These are phyloP conservation scores for Lordiphosa andalusiaca DNA, from an alignment of 2,888 invertebrate species.

Conservation along the genomic window DNA sequence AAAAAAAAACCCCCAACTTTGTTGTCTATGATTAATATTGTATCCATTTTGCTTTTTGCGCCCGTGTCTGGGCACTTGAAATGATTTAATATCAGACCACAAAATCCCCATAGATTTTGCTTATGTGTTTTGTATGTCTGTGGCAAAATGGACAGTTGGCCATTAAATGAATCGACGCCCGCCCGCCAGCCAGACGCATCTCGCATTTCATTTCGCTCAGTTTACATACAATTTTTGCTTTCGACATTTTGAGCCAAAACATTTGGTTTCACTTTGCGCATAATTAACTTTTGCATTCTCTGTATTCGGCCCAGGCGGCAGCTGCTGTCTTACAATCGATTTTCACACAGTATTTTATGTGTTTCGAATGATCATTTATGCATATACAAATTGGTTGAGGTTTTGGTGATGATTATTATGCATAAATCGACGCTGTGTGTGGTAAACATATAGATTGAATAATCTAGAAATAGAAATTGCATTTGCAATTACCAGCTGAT, in stretches of 20 bases:
- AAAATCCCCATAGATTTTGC: conserved; percentile 34
- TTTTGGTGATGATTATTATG: conserved; percentile 21
- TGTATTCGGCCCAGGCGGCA: neutral
- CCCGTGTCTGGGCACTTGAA: conserved; percentile 33
- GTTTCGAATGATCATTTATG: conserved; percentile 23
- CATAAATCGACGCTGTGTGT: conserved; percentile 18
- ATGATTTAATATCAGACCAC: conserved; percentile 32
- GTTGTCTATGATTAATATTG: no score
- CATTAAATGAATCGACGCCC: conserved; percentile 31
- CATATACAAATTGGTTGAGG: conserved; percentile 12
- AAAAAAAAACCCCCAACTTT: no score
- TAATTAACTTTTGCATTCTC: conserved; percentile 61
- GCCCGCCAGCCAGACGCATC: conserved; percentile 17
- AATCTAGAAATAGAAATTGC: neutral
- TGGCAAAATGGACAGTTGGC: conserved; percentile 34
- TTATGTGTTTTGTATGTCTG: conserved; percentile 22
- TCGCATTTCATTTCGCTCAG: conserved; percentile 37
- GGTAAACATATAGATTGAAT: neutral
- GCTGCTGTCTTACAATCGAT: conserved; percentile 17
- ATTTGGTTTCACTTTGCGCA: conserved; percentile 72
- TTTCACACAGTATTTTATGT: conserved; percentile 18
- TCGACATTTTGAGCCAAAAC: conserved; percentile 67
- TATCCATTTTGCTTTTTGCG: conserved; percentile 39
- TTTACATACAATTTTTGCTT: conserved; percentile 45
- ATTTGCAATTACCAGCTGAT: neutral